Evolutionary conservation across 92 coral and sea anemone species (phyloP), one percentile per base, ranked within the genome.

Genomic region (Phenganax stokvisi): DNA sequence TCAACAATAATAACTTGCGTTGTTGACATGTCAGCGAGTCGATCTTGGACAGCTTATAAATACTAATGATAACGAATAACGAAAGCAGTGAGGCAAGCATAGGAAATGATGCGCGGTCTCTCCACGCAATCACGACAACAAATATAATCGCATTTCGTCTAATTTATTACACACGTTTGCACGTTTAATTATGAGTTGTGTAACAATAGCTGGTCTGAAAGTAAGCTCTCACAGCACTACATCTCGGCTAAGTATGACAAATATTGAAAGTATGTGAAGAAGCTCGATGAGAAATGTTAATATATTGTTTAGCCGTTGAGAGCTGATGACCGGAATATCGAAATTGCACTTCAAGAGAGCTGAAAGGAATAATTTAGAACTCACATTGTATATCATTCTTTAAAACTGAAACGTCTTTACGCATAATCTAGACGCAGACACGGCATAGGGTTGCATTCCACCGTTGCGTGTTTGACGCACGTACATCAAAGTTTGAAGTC

Each of bases 221-320:
- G 80, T 75, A 55, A 75, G 56, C 80, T 15, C n/a, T 10, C 65
- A 75, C 80, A 75, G 80, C 80, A 28, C 47, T 37, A 74, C 10
- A 12, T 56, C 80, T 12, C 52, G 67, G 73, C n/a, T 16, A 68
- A 68, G 70, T 10, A 68, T 68, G 73, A 30, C 52, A 75, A 75
- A 44, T 53, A 75, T 56, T 75, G 51, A 59, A 75, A 75, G 30
- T 75, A 75, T 75, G 51, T 73, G 5, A 55, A 56, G 52, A 75
- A 68, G 73, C 73, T 29, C 73, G 47, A 37, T 37, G 47, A 37
- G 47, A 37, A 68, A 68, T 29, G 73, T 68, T 52, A 68, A 68
- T 20, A 68, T 30, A 12, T 30, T 68, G 52, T 10, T 68, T 68
- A 30, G 31, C 20, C 3, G 0, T 29, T 15, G 27, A 15, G 25